Percentiles rank a stretch among this genome's conserved stretches.
Conservation (phyloP, 2,797 vertebrate genomes). For the Sebastes nivosus region DNA sequence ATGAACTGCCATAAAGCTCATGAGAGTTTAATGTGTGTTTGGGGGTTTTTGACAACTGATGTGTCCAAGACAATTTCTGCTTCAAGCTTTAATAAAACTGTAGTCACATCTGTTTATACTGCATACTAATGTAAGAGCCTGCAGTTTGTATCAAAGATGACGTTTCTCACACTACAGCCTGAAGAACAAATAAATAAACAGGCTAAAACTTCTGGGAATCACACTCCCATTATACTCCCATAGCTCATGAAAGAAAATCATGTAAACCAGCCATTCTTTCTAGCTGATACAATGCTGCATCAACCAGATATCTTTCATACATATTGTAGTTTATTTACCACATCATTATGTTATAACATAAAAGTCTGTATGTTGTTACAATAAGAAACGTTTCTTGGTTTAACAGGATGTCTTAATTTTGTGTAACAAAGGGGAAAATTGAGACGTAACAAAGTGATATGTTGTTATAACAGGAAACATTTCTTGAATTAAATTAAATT, state of each 20-base stretch:
- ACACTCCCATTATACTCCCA: neutral
- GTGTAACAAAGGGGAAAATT: no score
- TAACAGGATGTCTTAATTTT: neutral
- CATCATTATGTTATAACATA: neutral
- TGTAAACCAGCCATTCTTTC: neutral
- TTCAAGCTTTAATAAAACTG: neutral
- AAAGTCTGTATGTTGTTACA: neutral
- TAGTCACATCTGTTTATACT: neutral
- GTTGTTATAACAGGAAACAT: neutral
- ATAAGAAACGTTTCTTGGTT: neutral
- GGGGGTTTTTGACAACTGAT: neutral
- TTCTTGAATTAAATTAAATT: neutral
- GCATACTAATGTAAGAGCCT: neutral
- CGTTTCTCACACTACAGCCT: neutral
- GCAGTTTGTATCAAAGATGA: neutral
- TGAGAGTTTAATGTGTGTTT: neutral
- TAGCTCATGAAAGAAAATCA: neutral
- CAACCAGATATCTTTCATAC: no score
- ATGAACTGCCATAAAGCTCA: conserved; percentile 15
- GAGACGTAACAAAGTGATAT: no score
- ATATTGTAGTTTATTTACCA: neutral
- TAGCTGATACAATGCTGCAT: neutral
- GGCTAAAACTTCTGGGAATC: neutral
- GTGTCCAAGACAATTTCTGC: neutral
- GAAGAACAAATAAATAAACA: neutral